Percentiles rank a stretch among this genome's conserved stretches.
These are phyloP conservation scores for Platygyra sinensis DNA, from an alignment of 64 coral and sea anemone species.

Conservation along the genomic window DNA sequence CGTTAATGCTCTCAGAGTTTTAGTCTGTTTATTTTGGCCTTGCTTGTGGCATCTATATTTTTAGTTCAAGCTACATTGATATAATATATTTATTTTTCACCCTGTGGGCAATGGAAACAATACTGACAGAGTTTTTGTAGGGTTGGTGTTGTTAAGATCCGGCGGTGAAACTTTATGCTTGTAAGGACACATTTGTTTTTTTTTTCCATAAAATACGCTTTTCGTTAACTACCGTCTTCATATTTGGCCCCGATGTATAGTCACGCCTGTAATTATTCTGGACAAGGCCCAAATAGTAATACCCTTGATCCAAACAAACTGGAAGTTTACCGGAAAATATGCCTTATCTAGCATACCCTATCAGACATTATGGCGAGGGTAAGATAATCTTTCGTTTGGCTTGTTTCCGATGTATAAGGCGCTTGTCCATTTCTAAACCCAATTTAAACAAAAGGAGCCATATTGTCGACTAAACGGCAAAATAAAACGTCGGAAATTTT, in stretches of 20 bases:
- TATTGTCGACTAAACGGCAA: neutral
- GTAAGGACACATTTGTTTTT: no score
- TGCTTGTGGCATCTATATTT: neutral
- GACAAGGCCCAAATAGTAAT: neutral
- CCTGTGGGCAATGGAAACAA: conserved; percentile 44
- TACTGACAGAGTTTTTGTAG: neutral
- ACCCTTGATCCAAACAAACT: conserved; percentile 3
- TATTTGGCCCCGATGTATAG: no score
- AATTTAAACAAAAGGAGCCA: neutral
- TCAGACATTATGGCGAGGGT: conserved; percentile 15
- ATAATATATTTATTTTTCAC: conserved; percentile 24
- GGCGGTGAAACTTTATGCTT: neutral
- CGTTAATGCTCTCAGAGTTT: conserved; percentile 18
- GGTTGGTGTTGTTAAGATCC: neutral
- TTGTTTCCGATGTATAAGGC: neutral
- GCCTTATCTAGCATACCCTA: neutral
- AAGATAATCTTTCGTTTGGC: conserved; percentile 19
- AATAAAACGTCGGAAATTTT: conserved; percentile 12
- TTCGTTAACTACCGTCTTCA: no score
- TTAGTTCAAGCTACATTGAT: conserved; percentile 22
- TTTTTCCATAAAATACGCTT: no score
- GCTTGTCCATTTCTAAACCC: neutral
- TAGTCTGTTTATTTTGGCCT: conserved; percentile 42
- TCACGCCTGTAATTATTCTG: neutral
- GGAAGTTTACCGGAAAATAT: conserved; percentile 21